These are phyloP conservation scores for Tachycineta bicolor DNA, from an alignment of 2,113 vertebrate genomes.

Conservation along the genomic window DNA sequence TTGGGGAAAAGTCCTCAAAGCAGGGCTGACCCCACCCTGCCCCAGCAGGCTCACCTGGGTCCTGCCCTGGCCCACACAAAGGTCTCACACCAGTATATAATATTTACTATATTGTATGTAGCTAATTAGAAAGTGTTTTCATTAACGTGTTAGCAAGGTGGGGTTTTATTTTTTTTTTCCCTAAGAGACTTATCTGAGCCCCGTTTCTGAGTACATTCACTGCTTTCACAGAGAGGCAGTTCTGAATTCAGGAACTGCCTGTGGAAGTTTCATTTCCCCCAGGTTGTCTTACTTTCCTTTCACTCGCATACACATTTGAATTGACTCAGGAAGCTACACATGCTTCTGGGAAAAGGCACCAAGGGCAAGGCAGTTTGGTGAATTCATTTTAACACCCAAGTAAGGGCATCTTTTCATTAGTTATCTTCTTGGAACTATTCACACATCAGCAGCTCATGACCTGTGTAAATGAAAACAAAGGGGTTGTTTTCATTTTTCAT, in stretches of 20 bases:
- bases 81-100: neutral
- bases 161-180: too few species aligned
- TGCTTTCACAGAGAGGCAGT: neutral
- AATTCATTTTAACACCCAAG: neutral
- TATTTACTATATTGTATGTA: fast-evolving
- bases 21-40: neutral
- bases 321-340: neutral
- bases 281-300: neutral
- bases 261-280: neutral
- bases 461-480: neutral
- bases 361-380: neutral
- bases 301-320: fast-evolving
- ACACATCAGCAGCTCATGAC: neutral
- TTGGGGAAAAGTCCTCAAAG: neutral
- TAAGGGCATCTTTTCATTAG: neutral
- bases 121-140: neutral
- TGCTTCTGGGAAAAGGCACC: neutral
- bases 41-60: neutral
- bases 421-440: neutral
- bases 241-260: neutral
- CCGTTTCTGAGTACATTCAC: neutral
- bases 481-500: neutral
- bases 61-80: neutral
- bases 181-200: neutral
- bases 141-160: fast-evolving